Evolutionary conservation across 2,888 invertebrate genomes (phyloP).

Genomic region (Cephus spinipes): DNA sequence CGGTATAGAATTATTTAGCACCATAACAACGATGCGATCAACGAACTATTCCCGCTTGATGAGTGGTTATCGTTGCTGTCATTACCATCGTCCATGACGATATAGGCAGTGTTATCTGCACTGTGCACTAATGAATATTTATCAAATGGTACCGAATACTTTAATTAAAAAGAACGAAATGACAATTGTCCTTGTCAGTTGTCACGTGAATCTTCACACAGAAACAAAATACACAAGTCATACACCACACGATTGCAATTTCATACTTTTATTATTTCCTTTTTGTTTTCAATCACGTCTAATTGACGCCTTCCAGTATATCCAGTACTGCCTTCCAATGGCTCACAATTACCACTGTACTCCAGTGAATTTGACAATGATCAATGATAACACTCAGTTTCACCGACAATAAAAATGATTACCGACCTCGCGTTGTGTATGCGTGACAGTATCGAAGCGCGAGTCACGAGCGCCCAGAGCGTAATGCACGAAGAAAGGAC

Average conservation of each 20-base stretch:
- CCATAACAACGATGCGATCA: background rate
- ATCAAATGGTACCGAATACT: background rate
- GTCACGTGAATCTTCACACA: background rate
- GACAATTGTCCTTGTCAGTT: background rate
- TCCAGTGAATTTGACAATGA: background rate
- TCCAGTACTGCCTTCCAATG: background rate
- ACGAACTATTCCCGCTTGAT: background rate
- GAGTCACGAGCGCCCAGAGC: background rate
- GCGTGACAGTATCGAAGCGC: background rate
- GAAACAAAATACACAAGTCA: background rate
- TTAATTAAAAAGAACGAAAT: background rate
- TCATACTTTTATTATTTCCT: background rate
- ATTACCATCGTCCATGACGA: background rate
- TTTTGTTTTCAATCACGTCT: background rate
- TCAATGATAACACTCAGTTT: background rate
- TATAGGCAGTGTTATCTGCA: background rate
- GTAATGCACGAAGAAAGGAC: background rate
- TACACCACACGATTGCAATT: background rate
- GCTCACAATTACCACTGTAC: background rate
- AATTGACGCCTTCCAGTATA: background rate
- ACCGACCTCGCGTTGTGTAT: background rate
- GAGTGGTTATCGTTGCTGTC: background rate
- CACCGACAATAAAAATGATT: background rate
- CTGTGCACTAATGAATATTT: background rate
- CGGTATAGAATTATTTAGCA: background rate